Evolutionary conservation across 2,797 vertebrate genomes (phyloP).

Genomic region (Corythornis leucogaster): DNA sequence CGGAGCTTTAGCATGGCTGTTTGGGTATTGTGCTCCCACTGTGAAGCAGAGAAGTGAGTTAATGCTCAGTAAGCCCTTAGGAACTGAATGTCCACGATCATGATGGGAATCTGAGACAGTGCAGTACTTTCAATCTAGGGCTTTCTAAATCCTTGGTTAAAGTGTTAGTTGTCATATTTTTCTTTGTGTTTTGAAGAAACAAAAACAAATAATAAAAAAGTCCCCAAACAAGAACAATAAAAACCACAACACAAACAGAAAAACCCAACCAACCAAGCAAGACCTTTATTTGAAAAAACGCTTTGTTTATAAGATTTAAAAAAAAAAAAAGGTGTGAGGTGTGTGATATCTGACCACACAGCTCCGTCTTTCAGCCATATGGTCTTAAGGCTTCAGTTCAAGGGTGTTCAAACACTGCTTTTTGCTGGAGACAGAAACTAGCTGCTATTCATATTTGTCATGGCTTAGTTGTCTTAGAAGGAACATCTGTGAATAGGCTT

Average conservation of each 20-base stretch:
- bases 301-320: background rate
- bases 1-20: background rate
- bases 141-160: background rate
- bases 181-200: background rate
- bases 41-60: background rate
- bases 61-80: background rate
- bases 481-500: background rate
- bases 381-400: background rate
- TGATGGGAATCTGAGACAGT: background rate
- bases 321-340: fast-evolving
- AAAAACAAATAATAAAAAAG: background rate
- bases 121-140: background rate
- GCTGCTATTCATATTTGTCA: background rate
- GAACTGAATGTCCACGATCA: background rate
- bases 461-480: background rate
- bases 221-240: background rate
- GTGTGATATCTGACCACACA: background rate
- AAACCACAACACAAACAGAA: too few relatives aligned
- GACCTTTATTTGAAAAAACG: background rate
- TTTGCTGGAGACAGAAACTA: background rate
- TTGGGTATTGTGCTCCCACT: background rate
- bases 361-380: background rate
- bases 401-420: background rate
- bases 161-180: background rate
- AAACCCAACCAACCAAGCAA: background rate